phyloP scores from a whole-genome alignment of 2,888 invertebrate species.

The Panzeria rudis region DNA sequence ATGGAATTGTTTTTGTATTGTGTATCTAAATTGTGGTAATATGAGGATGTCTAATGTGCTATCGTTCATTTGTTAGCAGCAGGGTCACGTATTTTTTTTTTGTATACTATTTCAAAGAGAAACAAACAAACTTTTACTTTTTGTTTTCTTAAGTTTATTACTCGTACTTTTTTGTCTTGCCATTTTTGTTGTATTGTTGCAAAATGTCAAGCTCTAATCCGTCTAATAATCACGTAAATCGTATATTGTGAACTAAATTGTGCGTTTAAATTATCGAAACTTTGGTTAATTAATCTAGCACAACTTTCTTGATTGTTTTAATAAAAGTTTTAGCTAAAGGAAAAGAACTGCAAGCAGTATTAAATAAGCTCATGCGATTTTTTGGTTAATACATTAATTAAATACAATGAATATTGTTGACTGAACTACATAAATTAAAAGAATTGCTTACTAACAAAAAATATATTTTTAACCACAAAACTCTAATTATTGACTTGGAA shows the following conservation, averaged over 20 bases:
- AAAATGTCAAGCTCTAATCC: slow-evolving; percentile 50
- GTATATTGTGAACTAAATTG: slow-evolving; percentile 64
- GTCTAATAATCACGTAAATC: slow-evolving; percentile 70
- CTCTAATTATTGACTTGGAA: no score
- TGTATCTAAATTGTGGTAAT: slow-evolving; percentile 30
- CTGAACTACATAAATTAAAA: no score
- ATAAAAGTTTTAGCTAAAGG: slow-evolving; percentile 5
- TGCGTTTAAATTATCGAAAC: slow-evolving; percentile 64
- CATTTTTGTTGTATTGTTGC: slow-evolving; percentile 5
- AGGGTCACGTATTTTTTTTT: slow-evolving; percentile 67
- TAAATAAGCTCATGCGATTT: background rate
- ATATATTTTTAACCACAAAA: no score
- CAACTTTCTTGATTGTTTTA: background rate
- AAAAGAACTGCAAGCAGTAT: background rate
- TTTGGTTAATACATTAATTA: no score
- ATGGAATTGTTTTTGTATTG: background rate
- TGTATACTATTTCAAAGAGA: slow-evolving; percentile 35
- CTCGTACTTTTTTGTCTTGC: background rate
- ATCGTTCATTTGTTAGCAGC: slow-evolving; percentile 51
- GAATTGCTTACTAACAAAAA: no score
- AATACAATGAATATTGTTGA: no score
- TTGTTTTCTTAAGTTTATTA: slow-evolving; percentile 27
- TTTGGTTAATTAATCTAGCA: slow-evolving; percentile 67
- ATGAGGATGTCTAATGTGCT: background rate
- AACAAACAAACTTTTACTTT: slow-evolving; percentile 57